These are phyloP conservation scores for Pseudolaguvia tuberculata DNA, from an alignment of 2,113 vertebrate genomes.

Conservation along the genomic window DNA sequence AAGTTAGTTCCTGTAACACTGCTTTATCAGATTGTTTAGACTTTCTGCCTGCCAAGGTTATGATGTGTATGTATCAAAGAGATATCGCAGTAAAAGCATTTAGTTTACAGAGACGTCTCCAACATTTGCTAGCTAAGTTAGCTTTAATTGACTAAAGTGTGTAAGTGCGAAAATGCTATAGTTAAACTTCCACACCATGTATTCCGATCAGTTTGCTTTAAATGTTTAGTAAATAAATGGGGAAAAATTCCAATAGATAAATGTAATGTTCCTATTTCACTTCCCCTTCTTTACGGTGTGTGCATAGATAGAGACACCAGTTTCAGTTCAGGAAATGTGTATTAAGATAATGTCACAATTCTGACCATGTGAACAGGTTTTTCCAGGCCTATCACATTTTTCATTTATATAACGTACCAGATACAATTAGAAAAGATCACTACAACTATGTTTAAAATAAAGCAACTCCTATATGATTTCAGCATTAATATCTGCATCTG, in stretches of 20 bases:
- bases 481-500: no score
- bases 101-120: not conserved
- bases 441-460: no score
- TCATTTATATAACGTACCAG: not conserved
- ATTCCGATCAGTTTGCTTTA: not conserved
- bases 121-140: not conserved
- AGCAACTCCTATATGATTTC: no score
- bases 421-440: no score
- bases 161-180: not conserved
- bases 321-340: conserved; percentile 1
- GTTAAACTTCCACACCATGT: not conserved
- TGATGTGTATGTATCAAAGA: not conserved
- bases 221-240: conserved; percentile 1
- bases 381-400: not conserved
- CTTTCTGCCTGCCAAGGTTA: not conserved
- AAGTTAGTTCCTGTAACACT: not conserved
- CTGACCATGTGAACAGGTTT: not conserved
- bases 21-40: not conserved
- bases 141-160: not conserved
- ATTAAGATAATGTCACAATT: not conserved
- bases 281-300: not conserved
- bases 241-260: not conserved
- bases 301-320: not conserved
- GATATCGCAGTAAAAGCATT: not conserved
- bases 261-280: not conserved